These are phyloP conservation scores for Microhierax caerulescens DNA, from an alignment of 2,797 vertebrate genomes.

Conservation along the genomic window DNA sequence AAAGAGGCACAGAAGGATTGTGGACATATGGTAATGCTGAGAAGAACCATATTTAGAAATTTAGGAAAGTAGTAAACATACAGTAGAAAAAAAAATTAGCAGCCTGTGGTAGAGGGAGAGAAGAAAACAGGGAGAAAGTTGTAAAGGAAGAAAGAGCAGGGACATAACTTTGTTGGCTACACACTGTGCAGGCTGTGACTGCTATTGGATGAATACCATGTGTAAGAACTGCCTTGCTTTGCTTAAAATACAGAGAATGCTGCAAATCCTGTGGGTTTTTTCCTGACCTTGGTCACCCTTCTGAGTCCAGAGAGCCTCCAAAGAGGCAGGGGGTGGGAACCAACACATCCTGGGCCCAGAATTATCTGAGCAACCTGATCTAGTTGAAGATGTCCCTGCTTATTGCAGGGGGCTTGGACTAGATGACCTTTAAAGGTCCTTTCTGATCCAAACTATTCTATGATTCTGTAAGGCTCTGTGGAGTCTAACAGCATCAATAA, in stretches of 20 bases:
- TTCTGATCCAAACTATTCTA: background rate
- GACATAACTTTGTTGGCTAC: background rate
- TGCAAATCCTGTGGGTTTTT: background rate
- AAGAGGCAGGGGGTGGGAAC: background rate
- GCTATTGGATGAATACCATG: background rate
- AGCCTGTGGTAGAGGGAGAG: background rate
- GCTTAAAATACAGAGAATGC: background rate
- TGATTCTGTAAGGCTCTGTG: background rate
- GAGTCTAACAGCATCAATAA: background rate
- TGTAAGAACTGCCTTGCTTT: background rate
- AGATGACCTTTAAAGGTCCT: background rate
- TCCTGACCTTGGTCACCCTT: background rate
- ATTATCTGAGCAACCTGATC: background rate
- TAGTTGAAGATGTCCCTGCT: background rate
- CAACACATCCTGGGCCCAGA: background rate
- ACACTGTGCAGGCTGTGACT: background rate
- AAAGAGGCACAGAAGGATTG: background rate
- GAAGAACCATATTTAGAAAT: background rate
- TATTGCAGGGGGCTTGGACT: background rate
- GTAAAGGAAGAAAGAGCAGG: background rate
- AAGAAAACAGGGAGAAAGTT: background rate
- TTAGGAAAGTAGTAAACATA: slow-evolving; percentile 11
- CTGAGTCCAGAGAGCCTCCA: background rate
- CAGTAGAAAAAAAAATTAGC: background rate
- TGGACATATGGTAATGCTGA: background rate